Evolutionary conservation across 2,888 invertebrate species (phyloP), one percentile per base, ranked within the genome.

Genomic region (Pomacea canaliculata): DNA sequence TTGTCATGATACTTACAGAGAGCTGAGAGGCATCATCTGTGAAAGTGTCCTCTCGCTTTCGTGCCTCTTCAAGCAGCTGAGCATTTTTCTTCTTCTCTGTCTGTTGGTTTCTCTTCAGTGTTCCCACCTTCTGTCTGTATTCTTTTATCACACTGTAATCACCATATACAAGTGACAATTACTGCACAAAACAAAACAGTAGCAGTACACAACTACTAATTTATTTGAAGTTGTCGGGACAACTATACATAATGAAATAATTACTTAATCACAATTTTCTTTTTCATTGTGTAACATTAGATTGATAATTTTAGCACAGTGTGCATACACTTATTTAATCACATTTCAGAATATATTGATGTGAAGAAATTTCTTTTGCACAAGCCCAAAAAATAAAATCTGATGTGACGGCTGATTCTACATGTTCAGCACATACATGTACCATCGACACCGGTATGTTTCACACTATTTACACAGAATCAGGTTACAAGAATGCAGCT

Each of bases 11-110:
- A 76, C 71, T 69, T 79, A 89, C 90, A 84, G 89, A 87, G 46
- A 90, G 81, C 27, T 86, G 84, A 63, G 86, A 80, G 23, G 86
- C 84, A 81, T 90, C 90, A 18, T 85, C 85, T 70, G 82, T 83
- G 62, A 88, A 83, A 51, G 85, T 83, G 56, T 86, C 89, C 70
- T 90, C 89, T 69, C 89, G 80, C 74, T 88, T 86, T 27, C 88
- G 78, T 0, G 89, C 89, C 77, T 89, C 90, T 79, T 89, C 90
- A 76, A 89, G 76, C 46, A 89, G 80, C 79, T 89, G 87, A 8
- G 89, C 89, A 80, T 84, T 88, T 78, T 90, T 90, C 81, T 88
- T 88, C 76, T 89, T 89, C 75, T 89, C 90, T 48, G 85, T 85
- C 73, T 89, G 88, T 70, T 90, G 89, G 71, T 83, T 89, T 75